Evolutionary conservation across 92 coral and sea anemone genomes (phyloP), one percentile per base, ranked within the genome.

Genomic region (Parazoanthus swiftii): DNA sequence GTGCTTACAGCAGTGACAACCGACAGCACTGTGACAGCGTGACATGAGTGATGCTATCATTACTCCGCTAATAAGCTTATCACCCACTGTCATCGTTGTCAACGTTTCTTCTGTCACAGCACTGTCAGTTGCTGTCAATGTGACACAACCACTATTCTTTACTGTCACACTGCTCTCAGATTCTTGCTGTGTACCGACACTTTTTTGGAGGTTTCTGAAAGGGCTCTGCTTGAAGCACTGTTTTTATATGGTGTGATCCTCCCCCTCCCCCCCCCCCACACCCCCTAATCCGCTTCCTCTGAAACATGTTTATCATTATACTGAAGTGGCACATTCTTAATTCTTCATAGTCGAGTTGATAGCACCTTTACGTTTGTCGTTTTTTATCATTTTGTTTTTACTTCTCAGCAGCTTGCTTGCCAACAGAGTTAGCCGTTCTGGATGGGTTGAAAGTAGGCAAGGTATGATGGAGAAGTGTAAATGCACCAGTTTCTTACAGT

Each of bases 401-500:
- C n/a, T 71, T 35, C 46, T 26, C 46, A 71, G 79, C 29, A 15
- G 46, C 78, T 2, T 79, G 66, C 43, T 88, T 86, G 10, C 89
- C 93, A 25, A 91, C 95, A 6, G 98, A 94, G 33, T 81, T 88
- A 23, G 80, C 91, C 77, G 71, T 94, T 68, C 77, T 93, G 50
- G 98, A 94, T 39, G 98, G 98, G 68, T 80, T 94, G 25, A 93
- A 90, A 90, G 95, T 93, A 35, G 98, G 98, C 86, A 94, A 94
- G 93, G 98, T 93, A 72, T 23, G 88, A 33, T 23, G 67, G 6
- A 18, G 1, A 50, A 56, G 66, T 50, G 38, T 26, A n/a, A 37
- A 37, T 21, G 51, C 9, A 46, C 51, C 51, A 46, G 23, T 20
- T 74, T 58, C 66, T 58, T 21, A 58, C 66, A 58, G 21, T 58